Conservation (phyloP, 2,888 invertebrate species). For the Hemaris fuciformis region DNA sequence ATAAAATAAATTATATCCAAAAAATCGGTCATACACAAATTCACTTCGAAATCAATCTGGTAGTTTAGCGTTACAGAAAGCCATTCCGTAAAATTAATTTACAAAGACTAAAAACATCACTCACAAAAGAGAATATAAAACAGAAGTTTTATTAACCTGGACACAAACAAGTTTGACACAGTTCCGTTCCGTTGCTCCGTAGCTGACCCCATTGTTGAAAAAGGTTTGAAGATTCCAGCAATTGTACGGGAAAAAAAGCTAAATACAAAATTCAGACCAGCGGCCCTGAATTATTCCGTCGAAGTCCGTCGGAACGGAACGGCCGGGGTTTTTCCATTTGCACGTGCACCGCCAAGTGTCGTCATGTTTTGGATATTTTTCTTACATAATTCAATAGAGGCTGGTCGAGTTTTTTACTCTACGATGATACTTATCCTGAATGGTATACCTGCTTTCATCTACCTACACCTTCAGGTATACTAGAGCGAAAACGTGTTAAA, state of each 20-base stretch:
- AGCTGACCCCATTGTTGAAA: not conserved
- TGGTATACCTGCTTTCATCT: too few species aligned
- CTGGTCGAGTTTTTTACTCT: too few species aligned
- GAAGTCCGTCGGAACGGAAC: conserved; percentile 10
- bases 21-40: too few species aligned
- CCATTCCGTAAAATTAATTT: too few species aligned
- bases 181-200: not conserved
- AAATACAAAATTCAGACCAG: conserved; percentile 12
- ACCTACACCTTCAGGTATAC: too few species aligned
- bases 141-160: not conserved
- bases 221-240: conserved; percentile 8
- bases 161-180: conserved; percentile 8
- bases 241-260: conserved; percentile 12
- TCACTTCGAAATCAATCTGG: too few species aligned
- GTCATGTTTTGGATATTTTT: not conserved
- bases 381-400: too few species aligned
- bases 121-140: not conserved
- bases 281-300: conserved; percentile 11
- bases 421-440: too few species aligned
- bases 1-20: too few species aligned
- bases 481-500: too few species aligned
- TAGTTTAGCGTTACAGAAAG: too few species aligned
- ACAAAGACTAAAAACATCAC: not conserved
- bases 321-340: not conserved
- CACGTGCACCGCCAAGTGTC: conserved; percentile 1